Conservation (phyloP, 2,888 invertebrate genomes). For the Drosophila longiperda region DNA sequence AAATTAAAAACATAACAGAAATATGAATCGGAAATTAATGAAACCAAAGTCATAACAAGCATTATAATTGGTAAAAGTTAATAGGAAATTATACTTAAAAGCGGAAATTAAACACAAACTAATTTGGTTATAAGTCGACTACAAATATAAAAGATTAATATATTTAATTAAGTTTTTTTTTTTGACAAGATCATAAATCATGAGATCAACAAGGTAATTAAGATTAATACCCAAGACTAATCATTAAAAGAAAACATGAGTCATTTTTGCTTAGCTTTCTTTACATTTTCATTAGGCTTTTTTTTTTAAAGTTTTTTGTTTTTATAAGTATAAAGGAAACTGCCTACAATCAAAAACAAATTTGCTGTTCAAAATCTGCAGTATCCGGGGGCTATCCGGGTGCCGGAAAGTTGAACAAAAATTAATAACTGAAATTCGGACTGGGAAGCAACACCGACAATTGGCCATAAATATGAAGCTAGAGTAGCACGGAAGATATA, state of each 20-base stretch:
- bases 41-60: not conserved
- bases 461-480: constrained; percentile 62
- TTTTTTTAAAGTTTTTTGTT: not conserved
- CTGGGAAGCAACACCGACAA: constrained; percentile 26
- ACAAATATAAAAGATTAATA: not conserved
- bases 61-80: constrained; percentile 20
- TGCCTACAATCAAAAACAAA: constrained; percentile 24
- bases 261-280: not conserved
- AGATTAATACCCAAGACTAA: not conserved
- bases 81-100: constrained; percentile 4
- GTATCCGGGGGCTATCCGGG: constrained; percentile 26
- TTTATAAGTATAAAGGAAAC: constrained; percentile 32
- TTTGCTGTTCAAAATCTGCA: constrained; percentile 26
- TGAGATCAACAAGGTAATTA: not conserved
- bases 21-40: constrained; percentile 16
- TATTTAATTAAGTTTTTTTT: not conserved
- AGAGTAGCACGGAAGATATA: constrained; percentile 1
- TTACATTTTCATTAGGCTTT: not conserved
- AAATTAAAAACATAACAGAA: constrained; percentile 6
- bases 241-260: not conserved
- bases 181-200: no score
- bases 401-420: constrained; percentile 40
- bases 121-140: not conserved
- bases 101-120: constrained; percentile 3
- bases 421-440: constrained; percentile 67